Evolutionary conservation across 2,797 vertebrate genomes (phyloP), one percentile per base, ranked within the genome.

Genomic region (Cetoscarus ocellatus): DNA sequence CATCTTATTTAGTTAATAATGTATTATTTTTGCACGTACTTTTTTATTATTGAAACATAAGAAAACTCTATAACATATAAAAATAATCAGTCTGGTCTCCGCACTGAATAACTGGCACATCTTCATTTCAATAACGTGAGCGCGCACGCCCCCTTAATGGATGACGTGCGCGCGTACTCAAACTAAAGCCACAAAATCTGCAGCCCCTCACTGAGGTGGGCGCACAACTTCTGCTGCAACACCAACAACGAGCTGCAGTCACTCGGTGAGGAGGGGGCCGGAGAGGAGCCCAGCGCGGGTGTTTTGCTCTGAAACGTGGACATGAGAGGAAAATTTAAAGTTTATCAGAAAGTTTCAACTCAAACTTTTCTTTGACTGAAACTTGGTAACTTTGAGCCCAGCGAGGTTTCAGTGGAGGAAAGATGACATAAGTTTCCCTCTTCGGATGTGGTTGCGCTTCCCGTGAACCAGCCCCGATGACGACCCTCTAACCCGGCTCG

Each of bases 171-270:
- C 89, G 90, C 80, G 47, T 54, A 18, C 63, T 38, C 27, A 60
- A n/a, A n/a, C 55, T 18, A 7, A 50, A 82, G 62, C 60, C 73
- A 90, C 88, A 88, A 93, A 93, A 92, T 48, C 85, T 70, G 77
- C 83, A 50, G 48, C 61, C 70, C 79, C 64, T 13, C 75, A 7
- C 75, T 7, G 75, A 55, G 52, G 64, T 45, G 55, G 61, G 54
- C 72, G 18, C 84, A 76, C 69, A 82, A 74, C 57, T 55, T 19
- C 61, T 45, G 64, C 70, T 55, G 62, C 18, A 34, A 53, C 67
- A 14, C 35, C 56, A n/a, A 50, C 77, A 58, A 11, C n/a, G 61
- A 14, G 12, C 2, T 39, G 0, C 36, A 0, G 55, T 19, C 67
- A 42, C 11, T 36, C 45, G 8, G 10, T 7, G 6, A 5, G 5